Evolutionary conservation across 2,113 vertebrate genomes (phyloP), one percentile per base, ranked within the genome.

Genomic region (Pteropus alecto): DNA sequence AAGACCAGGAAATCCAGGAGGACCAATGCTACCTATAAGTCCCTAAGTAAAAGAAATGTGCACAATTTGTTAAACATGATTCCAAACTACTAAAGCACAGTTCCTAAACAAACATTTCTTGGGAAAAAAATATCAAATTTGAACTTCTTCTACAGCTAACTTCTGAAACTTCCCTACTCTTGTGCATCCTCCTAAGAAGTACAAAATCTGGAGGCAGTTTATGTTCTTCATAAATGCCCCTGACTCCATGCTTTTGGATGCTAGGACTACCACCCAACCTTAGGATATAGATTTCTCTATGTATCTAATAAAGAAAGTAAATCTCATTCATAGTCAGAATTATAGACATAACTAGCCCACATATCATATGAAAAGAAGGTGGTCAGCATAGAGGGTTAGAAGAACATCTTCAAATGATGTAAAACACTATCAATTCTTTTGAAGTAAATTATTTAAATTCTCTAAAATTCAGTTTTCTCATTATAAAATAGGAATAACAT

Each of bases 1-100:
- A 79, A 99, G 98, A 46, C 99, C 99, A 93, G 99, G 99, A 98
- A 99, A 99, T 87, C 99, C 99, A 43, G 98, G 95, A 85, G 99
- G 99, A 73, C 99, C 99, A 97, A 97, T 93, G 85, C 98, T 99
- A 97, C 99, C 99, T 98, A 99, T 98, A 95, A 98, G 98, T 74
- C 99, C 99, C 99, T 99, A 98, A 87, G 38, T 67, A 93, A 95
- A 77, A 97, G 73, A 97, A 98, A 97, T 43, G 46, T 38, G 5
- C 24, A 84, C 60, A 60, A 43, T 73, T 26, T 33, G 41, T 90
- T 93, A 96, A 93, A 89, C 61, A 58, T 16, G 21, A 95, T 60
- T 89, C 4, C 38, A 85, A 85, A 43, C 14, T 35, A 78, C 28
- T 51, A 41, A 41, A 86, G 6, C 5, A 2, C 15, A 78, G 48